Evolutionary conservation across 92 coral and sea anemone species (phyloP), one percentile per base, ranked within the genome.

Genomic region (Metridium senile): DNA sequence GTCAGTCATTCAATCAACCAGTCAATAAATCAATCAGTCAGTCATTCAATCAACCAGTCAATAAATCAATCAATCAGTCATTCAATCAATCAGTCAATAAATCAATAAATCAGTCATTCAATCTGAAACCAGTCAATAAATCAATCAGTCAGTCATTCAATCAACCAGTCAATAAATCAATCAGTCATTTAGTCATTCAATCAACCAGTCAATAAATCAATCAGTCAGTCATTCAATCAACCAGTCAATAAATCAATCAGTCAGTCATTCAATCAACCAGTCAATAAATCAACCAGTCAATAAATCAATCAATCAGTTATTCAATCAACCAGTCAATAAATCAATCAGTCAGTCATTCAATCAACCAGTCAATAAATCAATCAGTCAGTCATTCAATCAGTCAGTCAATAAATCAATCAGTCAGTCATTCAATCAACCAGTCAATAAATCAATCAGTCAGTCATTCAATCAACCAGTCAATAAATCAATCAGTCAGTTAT

Each of bases 251-350:
- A 54, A 61, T 7, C 6, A 27, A 23, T 26, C 30, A n/a, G n/a
- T n/a, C n/a, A n/a, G n/a, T n/a, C n/a, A n/a, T n/a, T n/a, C n/a
- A n/a, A n/a, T n/a, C n/a, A n/a, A n/a, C n/a, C n/a, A n/a, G n/a
- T n/a, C 61, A 2, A 54, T 19, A 17, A 4, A 54, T 54, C 28
- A 26, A 3, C 63, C 23, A 8, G 3, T 3, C 7, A 8, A 57
- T 57, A 2, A 6, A 4, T 39, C 6, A 39, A 39, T 39, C 49
- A 4, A 13, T 39, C 90, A 74, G 92, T 94, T 39, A 94, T 94
- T 19, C 97, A 94, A 23, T 97, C 98, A 97, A 92, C 26, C 16
- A 74, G 65, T 3, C 16, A 26, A 45, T 34, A 29, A 13, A 39
- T 4, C 6, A 4, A 13, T 6, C 49, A 39, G 8, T 39, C 4